These are phyloP conservation scores for Agrotis ipsilon DNA, from an alignment of 2,888 invertebrate genomes.

Conservation along the genomic window DNA sequence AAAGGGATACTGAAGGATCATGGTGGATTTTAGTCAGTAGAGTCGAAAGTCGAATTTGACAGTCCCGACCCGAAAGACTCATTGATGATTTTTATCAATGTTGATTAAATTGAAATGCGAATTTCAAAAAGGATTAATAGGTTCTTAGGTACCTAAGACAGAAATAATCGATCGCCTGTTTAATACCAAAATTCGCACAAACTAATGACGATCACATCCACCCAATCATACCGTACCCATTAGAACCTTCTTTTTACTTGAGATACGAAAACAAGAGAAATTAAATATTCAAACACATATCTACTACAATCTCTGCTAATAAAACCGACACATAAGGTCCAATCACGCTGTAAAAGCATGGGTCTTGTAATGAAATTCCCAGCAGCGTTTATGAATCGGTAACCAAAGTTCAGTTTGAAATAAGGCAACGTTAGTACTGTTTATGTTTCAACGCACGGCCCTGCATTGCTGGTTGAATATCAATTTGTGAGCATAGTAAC, in stretches of 20 bases:
- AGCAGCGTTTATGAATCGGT: conserved; percentile 66
- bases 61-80: too few species aligned
- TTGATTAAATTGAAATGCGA: too few species aligned
- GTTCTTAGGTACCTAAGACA: background rate
- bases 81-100: too few species aligned
- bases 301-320: background rate
- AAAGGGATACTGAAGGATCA: too few species aligned
- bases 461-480: conserved; percentile 77
- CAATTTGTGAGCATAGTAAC: conserved; percentile 75
- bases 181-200: background rate
- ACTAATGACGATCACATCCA: too few species aligned
- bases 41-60: too few species aligned
- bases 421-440: conserved; percentile 70
- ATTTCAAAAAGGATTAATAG: too few species aligned
- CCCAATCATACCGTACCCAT: background rate
- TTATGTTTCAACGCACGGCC: conserved; percentile 77
- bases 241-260: background rate
- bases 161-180: background rate
- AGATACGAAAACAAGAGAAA: background rate
- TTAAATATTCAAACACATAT: background rate
- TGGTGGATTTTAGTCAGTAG: too few species aligned
- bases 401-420: conserved; percentile 72
- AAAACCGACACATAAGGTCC: conserved; percentile 6
- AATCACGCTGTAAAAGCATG: conserved; percentile 33
- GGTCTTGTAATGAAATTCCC: conserved; percentile 41